phyloP scores from a whole-genome alignment of 2,888 invertebrate genomes.

The Elysia crispata region DNA sequence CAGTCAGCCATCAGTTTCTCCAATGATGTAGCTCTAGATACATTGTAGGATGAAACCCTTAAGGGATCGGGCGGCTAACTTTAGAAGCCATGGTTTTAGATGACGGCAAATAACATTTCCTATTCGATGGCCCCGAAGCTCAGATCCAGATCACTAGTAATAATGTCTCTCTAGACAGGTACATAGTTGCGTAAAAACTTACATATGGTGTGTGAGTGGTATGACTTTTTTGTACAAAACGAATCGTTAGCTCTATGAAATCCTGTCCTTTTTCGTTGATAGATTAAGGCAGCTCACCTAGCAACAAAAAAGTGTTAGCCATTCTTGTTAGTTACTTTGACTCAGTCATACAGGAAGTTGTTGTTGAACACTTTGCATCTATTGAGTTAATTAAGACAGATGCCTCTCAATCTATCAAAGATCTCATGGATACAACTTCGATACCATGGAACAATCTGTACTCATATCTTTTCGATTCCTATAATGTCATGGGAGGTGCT shows the following conservation, averaged over 20 bases:
- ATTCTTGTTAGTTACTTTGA: background rate
- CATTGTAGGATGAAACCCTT: too few relatives aligned
- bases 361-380: slow-evolving; percentile 1
- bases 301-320: too few relatives aligned
- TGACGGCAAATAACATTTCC: too few relatives aligned
- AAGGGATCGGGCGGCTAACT: too few relatives aligned
- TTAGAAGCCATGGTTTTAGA: too few relatives aligned
- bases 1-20: too few relatives aligned
- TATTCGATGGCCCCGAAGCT: too few relatives aligned
- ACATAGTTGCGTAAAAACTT: background rate
- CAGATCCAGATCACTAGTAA: too few relatives aligned
- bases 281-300: too few relatives aligned
- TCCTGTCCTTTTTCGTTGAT: too few relatives aligned
- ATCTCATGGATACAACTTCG: background rate
- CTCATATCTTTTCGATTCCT: slow-evolving; percentile 45
- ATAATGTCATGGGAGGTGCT: slow-evolving; percentile 48
- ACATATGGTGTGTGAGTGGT: background rate
- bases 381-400: background rate
- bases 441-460: background rate
- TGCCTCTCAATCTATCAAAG: background rate
- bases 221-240: background rate
- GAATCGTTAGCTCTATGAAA: too few relatives aligned
- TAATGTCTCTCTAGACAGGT: background rate
- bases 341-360: background rate
- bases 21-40: too few relatives aligned